A percentile compares a stretch with the other conserved stretches of the same genome.
phyloP scores from a whole-genome alignment of 2,888 invertebrate genomes.

The Zaprionus bogoriensis region DNA sequence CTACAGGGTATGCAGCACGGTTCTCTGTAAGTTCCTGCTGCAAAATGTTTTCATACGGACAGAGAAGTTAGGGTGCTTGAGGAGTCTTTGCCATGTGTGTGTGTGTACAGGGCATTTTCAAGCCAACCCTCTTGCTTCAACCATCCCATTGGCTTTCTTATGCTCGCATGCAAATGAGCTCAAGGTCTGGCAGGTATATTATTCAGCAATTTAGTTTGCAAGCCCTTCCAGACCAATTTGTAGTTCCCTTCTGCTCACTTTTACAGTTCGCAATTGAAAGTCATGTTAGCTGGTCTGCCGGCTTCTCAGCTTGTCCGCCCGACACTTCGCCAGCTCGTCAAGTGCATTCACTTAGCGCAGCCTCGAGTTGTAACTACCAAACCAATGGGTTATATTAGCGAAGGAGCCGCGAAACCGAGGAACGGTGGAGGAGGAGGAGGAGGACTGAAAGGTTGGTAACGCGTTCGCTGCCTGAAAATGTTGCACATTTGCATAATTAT shows the following conservation, averaged over 20 bases:
- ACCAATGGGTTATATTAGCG: constrained; percentile 14
- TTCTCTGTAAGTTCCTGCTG: no score
- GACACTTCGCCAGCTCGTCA: constrained; percentile 10
- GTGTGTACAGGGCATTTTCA: neutral
- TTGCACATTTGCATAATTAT: constrained; percentile 70
- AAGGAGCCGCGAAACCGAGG: neutral
- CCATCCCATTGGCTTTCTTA: neutral
- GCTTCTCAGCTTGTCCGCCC: neutral
- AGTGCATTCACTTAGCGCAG: constrained; percentile 34
- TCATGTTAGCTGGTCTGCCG: constrained; percentile 1
- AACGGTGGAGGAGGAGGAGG: neutral
- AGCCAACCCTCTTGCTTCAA: neutral
- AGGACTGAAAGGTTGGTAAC: constrained; percentile 23
- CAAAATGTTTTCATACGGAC: no score
- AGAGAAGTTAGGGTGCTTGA: no score
- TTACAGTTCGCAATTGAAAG: constrained; percentile 12
- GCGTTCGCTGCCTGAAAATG: constrained; percentile 58
- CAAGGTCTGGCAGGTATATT: constrained; percentile 31
- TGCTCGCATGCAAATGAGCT: constrained; percentile 22
- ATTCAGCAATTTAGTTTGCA: constrained; percentile 11
- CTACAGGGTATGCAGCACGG: neutral
- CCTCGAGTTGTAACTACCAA: constrained; percentile 1
- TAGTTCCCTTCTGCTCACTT: constrained; percentile 11
- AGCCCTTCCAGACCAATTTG: constrained; percentile 27
- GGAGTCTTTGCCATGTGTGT: no score